Conservation (phyloP, 2,113 vertebrate genomes). For the Deroptyus accipitrinus region DNA sequence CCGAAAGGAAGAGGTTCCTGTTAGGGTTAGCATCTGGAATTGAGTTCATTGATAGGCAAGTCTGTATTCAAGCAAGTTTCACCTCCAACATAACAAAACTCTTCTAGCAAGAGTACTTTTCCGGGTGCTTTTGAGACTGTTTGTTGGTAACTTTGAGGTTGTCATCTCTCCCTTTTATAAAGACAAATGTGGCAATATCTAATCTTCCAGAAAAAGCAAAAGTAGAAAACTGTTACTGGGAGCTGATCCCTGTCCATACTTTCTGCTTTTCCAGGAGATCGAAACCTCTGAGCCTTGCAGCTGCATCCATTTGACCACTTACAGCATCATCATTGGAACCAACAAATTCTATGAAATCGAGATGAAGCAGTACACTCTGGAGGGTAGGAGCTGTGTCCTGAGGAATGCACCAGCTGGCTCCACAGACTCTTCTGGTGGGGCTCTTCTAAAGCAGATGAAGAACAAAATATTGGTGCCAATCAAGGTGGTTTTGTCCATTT, state of each 20-base stretch:
- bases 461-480: not conserved
- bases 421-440: not conserved
- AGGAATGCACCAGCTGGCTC: not conserved
- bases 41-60: not conserved
- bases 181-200: not conserved
- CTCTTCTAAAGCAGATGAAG: not conserved
- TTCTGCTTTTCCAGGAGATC: constrained; percentile 84
- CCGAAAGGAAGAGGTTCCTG: not conserved
- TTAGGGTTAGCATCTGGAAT: not conserved
- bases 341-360: constrained; percentile 99
- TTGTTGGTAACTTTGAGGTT: not conserved
- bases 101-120: not conserved
- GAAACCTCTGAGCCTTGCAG: constrained; percentile 98
- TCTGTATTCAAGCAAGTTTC: not conserved
- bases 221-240: not conserved
- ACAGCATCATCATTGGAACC: constrained; percentile 97
- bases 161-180: not conserved
- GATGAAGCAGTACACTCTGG: constrained; percentile 98
- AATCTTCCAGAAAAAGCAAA: not conserved
- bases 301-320: constrained; percentile 95
- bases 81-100: not conserved
- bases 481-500: not conserved
- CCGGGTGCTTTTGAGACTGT: not conserved
- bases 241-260: not conserved
- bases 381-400: constrained; percentile 76